phyloP scores from a whole-genome alignment of 2,888 invertebrate species.

The Dendrolimus houi region DNA sequence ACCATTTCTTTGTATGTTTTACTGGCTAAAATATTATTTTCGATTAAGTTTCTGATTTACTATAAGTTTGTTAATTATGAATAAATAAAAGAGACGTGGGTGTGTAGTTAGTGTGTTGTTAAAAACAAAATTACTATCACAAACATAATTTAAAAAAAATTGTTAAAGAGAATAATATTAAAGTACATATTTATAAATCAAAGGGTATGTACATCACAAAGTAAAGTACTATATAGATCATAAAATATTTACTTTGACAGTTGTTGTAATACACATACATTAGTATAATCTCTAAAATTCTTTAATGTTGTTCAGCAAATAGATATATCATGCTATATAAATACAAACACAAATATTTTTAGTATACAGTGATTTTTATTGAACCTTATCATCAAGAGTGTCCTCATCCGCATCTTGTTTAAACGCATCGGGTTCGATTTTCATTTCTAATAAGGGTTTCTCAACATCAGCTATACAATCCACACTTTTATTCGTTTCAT shows the following conservation, averaged over 20 bases:
- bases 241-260: too few relatives aligned
- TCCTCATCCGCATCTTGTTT: slow-evolving; percentile 27
- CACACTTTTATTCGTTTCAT: slow-evolving; percentile 11
- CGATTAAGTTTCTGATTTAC: too few relatives aligned
- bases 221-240: too few relatives aligned
- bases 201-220: background rate
- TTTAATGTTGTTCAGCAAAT: slow-evolving; percentile 52
- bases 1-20: too few relatives aligned
- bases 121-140: too few relatives aligned
- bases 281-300: slow-evolving; percentile 33
- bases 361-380: slow-evolving; percentile 58
- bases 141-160: too few relatives aligned
- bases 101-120: too few relatives aligned
- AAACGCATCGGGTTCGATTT: slow-evolving; percentile 13
- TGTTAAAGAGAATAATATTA: background rate
- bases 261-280: slow-evolving; percentile 1
- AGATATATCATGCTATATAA: slow-evolving; percentile 53
- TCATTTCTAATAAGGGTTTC: slow-evolving; percentile 12
- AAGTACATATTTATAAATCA: background rate
- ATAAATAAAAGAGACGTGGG: too few relatives aligned
- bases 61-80: too few relatives aligned
- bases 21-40: too few relatives aligned
- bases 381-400: slow-evolving; percentile 53
- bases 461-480: slow-evolving; percentile 8
- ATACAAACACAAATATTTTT: slow-evolving; percentile 47